phyloP scores from a whole-genome alignment of 2,888 invertebrate species.

The Aphodius granarius region DNA sequence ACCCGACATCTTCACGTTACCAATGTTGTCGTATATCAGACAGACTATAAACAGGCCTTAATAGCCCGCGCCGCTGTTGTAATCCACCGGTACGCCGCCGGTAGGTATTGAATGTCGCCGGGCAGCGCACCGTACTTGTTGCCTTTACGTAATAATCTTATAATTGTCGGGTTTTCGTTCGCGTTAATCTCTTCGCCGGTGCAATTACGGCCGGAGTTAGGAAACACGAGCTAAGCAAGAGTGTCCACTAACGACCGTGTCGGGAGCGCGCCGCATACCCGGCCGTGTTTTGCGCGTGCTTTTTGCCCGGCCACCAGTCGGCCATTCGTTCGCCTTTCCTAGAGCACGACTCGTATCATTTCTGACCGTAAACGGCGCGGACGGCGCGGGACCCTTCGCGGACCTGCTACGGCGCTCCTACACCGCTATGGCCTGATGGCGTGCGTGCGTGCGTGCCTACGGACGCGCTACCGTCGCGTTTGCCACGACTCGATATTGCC shows the following conservation, averaged over 20 bases:
- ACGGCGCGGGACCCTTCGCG: background rate
- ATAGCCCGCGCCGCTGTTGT: background rate
- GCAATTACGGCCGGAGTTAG: conserved; percentile 10
- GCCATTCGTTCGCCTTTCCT: conserved; percentile 14
- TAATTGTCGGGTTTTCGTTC: conserved; percentile 8
- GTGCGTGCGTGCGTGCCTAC: conserved; percentile 6
- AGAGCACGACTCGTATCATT: conserved; percentile 8
- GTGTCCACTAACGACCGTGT: conserved; percentile 15
- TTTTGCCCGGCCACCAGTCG: background rate
- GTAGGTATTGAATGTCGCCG: conserved; percentile 2
- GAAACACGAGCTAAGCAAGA: conserved; percentile 15
- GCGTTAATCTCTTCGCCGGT: conserved; percentile 12
- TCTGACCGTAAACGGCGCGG: conserved; percentile 4
- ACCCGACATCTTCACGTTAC: background rate
- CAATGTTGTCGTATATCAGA: background rate
- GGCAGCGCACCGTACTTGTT: background rate
- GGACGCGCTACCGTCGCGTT: conserved; percentile 2
- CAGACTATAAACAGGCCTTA: background rate
- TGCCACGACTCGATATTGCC: conserved; percentile 3
- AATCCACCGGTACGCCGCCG: background rate
- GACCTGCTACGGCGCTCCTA: conserved; percentile 5
- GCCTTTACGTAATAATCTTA: conserved; percentile 13
- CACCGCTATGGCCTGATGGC: background rate
- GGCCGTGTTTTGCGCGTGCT: conserved; percentile 12
- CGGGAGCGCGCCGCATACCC: background rate